Evolutionary conservation across 1,140 invertebrate species (phyloP).

Genomic region (Microplitis demolitor): DNA sequence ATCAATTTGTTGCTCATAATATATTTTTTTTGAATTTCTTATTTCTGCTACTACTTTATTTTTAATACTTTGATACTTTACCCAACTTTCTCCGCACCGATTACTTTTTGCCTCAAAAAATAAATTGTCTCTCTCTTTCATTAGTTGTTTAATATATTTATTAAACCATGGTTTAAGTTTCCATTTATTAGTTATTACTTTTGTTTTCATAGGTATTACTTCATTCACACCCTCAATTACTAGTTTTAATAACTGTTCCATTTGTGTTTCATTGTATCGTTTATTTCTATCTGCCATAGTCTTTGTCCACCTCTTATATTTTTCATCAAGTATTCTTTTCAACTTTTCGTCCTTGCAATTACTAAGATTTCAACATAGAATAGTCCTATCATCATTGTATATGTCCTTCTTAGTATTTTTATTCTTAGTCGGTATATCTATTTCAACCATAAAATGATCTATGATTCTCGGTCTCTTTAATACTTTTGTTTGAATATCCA

Average conservation of each 20-base stretch:
- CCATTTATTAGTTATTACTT: neutral
- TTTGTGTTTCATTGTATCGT: too few species aligned
- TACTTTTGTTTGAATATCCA: too few species aligned
- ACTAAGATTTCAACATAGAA: too few species aligned
- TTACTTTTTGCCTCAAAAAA: slow-evolving; percentile 6
- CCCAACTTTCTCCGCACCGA: neutral
- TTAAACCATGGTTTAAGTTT: slow-evolving; percentile 12
- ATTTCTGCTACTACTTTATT: slow-evolving; percentile 5
- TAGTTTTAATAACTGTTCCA: neutral
- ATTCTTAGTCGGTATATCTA: too few species aligned
- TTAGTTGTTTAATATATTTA: neutral
- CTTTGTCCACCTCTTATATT: too few species aligned
- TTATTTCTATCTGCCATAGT: too few species aligned
- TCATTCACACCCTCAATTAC: neutral
- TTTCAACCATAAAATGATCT: too few species aligned
- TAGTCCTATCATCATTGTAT: too few species aligned
- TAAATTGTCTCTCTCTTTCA: slow-evolving; percentile 4
- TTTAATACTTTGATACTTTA: slow-evolving; percentile 11
- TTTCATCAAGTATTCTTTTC: too few species aligned
- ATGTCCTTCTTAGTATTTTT: too few species aligned
- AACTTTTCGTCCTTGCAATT: too few species aligned
- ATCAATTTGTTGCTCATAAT: slow-evolving; percentile 11
- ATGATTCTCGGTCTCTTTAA: too few species aligned
- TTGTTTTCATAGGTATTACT: neutral
- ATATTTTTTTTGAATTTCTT: slow-evolving; percentile 12